Conservation (phyloP, 37 sponge, comb jelly and placozoan species). For the Beroe ovata region DNA sequence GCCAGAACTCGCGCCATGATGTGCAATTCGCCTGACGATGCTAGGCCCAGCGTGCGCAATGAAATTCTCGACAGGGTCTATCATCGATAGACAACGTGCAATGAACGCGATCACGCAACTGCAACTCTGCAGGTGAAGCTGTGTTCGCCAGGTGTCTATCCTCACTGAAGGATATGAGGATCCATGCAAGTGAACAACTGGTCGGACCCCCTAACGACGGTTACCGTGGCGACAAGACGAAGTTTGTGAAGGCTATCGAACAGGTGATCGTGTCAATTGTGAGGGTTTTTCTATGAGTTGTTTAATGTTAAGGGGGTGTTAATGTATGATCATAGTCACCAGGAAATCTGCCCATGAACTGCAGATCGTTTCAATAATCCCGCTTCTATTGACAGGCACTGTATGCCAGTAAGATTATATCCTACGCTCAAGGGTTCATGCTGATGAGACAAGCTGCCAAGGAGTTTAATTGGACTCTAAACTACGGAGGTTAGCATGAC, state of each 20-base stretch:
- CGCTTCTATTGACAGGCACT: conserved; percentile 76
- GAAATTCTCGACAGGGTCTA: no score
- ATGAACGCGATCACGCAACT: no score
- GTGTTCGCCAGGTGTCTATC: conserved; percentile 96
- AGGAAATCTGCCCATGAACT: no score
- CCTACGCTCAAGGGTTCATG: conserved; percentile 99
- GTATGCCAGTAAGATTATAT: conserved; percentile 96
- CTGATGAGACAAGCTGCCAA: conserved; percentile 89
- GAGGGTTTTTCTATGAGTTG: no score
- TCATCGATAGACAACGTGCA: no score
- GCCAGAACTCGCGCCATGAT: no score
- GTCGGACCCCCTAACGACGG: conserved; percentile 71
- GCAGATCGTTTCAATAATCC: no score
- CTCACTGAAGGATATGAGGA: conserved; percentile 86
- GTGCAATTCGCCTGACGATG: no score
- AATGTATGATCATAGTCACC: no score
- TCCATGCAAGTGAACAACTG: conserved; percentile 78
- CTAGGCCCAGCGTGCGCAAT: no score
- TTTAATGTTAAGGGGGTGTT: no score
- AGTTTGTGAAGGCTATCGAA: conserved; percentile 80
- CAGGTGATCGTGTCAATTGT: no score
- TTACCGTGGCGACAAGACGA: conserved; percentile 76
- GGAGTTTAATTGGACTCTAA: conserved; percentile 84
- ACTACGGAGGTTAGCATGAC: conserved; percentile 82
- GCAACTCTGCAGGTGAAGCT: conserved; percentile 76